phyloP scores from a whole-genome alignment of 2,888 invertebrate genomes.

The Isotomurus palustris region DNA sequence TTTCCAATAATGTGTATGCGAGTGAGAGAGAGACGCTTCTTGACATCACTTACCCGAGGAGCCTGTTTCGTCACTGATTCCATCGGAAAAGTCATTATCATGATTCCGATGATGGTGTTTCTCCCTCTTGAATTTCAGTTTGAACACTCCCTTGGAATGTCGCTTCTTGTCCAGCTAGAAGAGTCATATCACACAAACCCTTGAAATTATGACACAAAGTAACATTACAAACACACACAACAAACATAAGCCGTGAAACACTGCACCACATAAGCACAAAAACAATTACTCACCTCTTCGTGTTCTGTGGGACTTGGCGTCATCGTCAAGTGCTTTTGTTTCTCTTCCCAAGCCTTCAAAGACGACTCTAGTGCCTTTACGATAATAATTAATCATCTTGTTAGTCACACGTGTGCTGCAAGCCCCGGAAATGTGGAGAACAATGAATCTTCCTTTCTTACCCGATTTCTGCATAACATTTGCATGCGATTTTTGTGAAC shows the following conservation, averaged over 20 bases:
- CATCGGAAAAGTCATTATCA: constrained; percentile 40
- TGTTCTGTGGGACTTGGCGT: constrained; percentile 39
- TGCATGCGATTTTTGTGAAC: constrained; percentile 95
- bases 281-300: constrained; percentile 34
- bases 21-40: background rate
- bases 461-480: constrained; percentile 87
- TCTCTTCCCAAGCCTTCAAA: constrained; percentile 80
- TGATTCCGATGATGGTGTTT: constrained; percentile 27
- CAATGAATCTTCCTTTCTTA: too few species aligned
- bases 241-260: constrained; percentile 4
- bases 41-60: constrained; percentile 35
- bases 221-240: constrained; percentile 10
- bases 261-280: background rate
- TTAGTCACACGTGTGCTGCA: background rate
- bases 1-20: background rate
- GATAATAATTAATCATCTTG: background rate
- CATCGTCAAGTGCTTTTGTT: constrained; percentile 55
- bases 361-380: constrained; percentile 76
- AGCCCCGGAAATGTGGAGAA: background rate
- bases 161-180: constrained; percentile 44
- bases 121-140: constrained; percentile 39
- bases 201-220: constrained; percentile 28
- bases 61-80: constrained; percentile 40
- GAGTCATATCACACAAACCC: constrained; percentile 38
- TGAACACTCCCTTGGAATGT: constrained; percentile 43